phyloP scores from a whole-genome alignment of 2,888 invertebrate species.

The Pedicia rivosa region DNA sequence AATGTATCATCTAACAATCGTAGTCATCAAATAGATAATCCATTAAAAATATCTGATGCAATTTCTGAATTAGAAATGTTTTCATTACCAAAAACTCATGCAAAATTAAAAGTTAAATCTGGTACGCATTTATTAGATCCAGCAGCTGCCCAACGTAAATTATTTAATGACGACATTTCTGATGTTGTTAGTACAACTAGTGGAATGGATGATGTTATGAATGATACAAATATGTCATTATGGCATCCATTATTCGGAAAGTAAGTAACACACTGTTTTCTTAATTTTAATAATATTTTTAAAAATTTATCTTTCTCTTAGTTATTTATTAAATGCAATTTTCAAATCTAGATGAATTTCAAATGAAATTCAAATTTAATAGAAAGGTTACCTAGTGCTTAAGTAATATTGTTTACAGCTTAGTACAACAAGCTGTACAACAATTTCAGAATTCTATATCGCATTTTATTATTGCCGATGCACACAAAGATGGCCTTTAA shows the following conservation, averaged over 20 bases:
- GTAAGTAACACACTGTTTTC: slow-evolving; percentile 36
- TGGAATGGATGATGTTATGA: slow-evolving; percentile 35
- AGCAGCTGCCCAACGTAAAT: slow-evolving; percentile 31
- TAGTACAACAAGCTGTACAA: too few species aligned
- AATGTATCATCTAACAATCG: slow-evolving; percentile 13
- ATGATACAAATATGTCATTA: slow-evolving; percentile 47
- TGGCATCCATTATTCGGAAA: slow-evolving; percentile 81
- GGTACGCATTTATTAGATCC: slow-evolving; percentile 38
- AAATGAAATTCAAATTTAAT: too few species aligned
- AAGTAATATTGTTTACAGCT: too few species aligned
- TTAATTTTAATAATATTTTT: slow-evolving; percentile 8
- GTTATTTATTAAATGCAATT: too few species aligned
- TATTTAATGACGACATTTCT: slow-evolving; percentile 34
- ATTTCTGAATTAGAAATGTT: slow-evolving; percentile 2
- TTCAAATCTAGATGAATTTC: too few species aligned
- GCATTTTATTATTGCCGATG: too few species aligned
- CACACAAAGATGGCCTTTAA: too few species aligned
- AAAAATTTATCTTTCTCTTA: not conserved
- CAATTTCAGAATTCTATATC: too few species aligned
- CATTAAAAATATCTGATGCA: too few species aligned
- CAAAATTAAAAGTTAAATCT: slow-evolving; percentile 38
- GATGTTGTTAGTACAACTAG: slow-evolving; percentile 50
- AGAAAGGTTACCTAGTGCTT: too few species aligned
- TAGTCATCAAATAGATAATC: too few species aligned
- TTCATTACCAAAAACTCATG: slow-evolving; percentile 20